Conservation (phyloP, 2,113 vertebrate genomes). For the Hippocampus abdominalis region DNA sequence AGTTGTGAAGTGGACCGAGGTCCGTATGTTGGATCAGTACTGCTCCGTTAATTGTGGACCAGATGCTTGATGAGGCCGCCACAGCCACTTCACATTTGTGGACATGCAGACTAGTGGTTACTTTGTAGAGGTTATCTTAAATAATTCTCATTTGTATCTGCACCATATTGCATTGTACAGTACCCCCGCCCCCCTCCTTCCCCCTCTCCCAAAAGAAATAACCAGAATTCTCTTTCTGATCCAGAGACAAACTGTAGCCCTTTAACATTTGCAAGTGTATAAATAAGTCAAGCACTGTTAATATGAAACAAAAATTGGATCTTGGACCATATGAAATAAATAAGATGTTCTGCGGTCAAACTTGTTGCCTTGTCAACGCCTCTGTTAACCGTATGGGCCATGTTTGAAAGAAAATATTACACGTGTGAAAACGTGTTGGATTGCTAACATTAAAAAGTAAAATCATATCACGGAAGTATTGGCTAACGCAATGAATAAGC, state of each 20-base stretch:
- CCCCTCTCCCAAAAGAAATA: not conserved
- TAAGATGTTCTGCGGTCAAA: no score
- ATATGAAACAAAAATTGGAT: not conserved
- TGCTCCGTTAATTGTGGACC: not conserved
- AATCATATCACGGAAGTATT: no score
- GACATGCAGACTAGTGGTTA: not conserved
- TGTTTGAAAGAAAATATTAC: no score
- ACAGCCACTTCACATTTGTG: not conserved
- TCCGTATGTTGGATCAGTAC: not conserved
- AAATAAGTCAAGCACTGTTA: not conserved
- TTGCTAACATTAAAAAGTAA: no score
- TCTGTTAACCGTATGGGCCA: no score
- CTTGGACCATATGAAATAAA: not conserved
- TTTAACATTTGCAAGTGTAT: not conserved
- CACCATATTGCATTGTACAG: not conserved
- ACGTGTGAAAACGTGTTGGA: no score
- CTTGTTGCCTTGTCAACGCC: no score
- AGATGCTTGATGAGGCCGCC: not conserved
- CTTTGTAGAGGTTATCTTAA: not conserved
- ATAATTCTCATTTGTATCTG: not conserved
- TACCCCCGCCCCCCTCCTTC: no score
- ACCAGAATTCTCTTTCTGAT: not conserved
- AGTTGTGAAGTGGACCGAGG: not conserved
- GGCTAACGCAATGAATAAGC: not conserved
- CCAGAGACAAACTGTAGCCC: not conserved